Evolutionary conservation across 2,797 vertebrate genomes (phyloP), one percentile per base, ranked within the genome.

Genomic region (Pangasius krempfi): DNA sequence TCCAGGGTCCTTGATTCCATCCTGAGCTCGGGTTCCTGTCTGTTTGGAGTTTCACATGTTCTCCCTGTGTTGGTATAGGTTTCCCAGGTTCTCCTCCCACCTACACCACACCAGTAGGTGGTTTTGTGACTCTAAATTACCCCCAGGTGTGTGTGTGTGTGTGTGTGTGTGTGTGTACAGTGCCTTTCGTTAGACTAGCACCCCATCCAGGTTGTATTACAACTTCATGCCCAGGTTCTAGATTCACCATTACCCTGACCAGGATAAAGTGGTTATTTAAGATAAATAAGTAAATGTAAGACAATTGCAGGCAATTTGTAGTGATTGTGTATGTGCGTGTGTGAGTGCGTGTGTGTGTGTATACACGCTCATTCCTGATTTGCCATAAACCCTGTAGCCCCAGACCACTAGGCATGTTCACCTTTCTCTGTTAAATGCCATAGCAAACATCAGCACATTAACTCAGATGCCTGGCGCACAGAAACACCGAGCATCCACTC

Each of bases 381-480:
- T 37, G 16, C 78, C 4, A 80, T 37, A 58, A 58, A 56, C 9
- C 18, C 78, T 58, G 56, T 56, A 40, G 18, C 27, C 20, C 47
- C 3, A n/a, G 50, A 79, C 76, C 22, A 62, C 80, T 37, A 20
- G 8, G 37, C 56, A 62, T n/a, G 33, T 60, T 82, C 33, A 82
- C 5, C 2, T 40, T 44, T 62, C 56, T 40, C 33, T 73, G 70
- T 80, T 79, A 81, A 84, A 89, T 52, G 56, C 54, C 50, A 44
- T 64, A 83, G 60, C 30, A 85, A 62, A 87, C 64, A 84, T 54
- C 54, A 81, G 44, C 56, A 82, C 37, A 9, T 40, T 44, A 80
- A 76, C 14, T 72, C 37, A 8, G 70, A 27, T n/a, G 22, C 44
- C 47, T 25, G 33, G 56, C 33, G 40, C 6, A 40, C 56, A 60